Conservation (phyloP, 2,113 vertebrate genomes). For the Procavia capensis region DNA sequence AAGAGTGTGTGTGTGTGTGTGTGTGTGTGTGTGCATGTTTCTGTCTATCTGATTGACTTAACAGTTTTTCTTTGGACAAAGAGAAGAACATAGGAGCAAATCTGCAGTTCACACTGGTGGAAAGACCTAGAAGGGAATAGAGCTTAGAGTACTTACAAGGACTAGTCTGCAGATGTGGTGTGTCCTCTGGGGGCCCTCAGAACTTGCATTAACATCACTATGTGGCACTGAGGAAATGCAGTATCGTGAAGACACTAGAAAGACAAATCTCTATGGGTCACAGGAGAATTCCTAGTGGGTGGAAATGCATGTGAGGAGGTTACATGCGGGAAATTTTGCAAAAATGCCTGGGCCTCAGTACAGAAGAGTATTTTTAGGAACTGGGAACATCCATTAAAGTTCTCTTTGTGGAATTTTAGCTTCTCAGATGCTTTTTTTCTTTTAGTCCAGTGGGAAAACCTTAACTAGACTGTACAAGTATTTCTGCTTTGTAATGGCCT, state of each 20-base stretch:
- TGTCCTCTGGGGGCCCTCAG: background rate
- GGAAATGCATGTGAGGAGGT: background rate
- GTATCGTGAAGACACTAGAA: background rate
- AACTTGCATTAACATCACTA: background rate
- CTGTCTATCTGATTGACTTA: background rate
- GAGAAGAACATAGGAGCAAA: background rate
- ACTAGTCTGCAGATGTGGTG: background rate
- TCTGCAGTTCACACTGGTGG: background rate
- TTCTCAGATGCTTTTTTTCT: background rate
- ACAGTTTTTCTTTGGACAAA: background rate
- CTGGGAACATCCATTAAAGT: background rate
- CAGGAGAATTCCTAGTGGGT: background rate
- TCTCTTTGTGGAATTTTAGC: background rate
- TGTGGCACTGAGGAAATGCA: background rate
- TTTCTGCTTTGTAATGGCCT: background rate
- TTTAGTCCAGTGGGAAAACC: background rate
- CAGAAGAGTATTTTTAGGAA: background rate
- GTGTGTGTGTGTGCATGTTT: background rate
- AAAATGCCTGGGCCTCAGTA: background rate
- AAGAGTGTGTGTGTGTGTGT: background rate
- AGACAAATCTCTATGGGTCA: background rate
- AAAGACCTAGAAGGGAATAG: background rate
- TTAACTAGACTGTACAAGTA: background rate
- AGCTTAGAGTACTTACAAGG: background rate
- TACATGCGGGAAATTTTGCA: background rate